Percentiles rank a stretch among this genome's conserved stretches.
Conservation (phyloP, 1,140 invertebrate genomes). For the Chironomus tepperi region DNA sequence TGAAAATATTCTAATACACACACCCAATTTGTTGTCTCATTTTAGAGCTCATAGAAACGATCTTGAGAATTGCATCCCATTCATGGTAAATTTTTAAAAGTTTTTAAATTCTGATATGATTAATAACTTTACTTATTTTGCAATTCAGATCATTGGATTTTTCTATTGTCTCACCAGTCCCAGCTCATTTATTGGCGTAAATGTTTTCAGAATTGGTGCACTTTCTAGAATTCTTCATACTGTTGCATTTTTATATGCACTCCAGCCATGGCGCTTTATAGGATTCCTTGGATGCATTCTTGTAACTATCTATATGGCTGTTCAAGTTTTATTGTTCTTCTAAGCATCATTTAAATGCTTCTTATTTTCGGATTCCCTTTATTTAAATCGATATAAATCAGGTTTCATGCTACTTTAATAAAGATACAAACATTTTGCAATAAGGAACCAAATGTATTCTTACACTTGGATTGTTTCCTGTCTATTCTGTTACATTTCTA, state of each 20-base stretch:
- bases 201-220: constrained; percentile 42
- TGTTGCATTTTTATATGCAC: constrained; percentile 48
- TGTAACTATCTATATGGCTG: constrained; percentile 42
- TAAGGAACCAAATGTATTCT: too few relatives aligned
- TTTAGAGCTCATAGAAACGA: constrained; percentile 61
- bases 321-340: constrained; percentile 31
- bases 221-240: constrained; percentile 52
- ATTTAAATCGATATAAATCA: too few relatives aligned
- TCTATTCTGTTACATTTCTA: constrained; percentile 31
- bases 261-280: constrained; percentile 49
- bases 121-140: neutral
- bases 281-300: constrained; percentile 40
- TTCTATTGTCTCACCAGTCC: neutral
- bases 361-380: too few relatives aligned
- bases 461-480: too few relatives aligned
- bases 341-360: neutral
- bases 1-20: too few relatives aligned
- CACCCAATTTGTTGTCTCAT: too few relatives aligned
- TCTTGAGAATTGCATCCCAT: constrained; percentile 63
- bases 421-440: too few relatives aligned
- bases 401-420: too few relatives aligned
- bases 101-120: too few relatives aligned
- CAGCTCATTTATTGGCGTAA: neutral
- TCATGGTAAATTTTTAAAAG: constrained; percentile 41
- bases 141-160: constrained; percentile 22